Base-by-base conservation (phyloP, 2,888 invertebrate genomes). In the Cenopis cana region DNA sequence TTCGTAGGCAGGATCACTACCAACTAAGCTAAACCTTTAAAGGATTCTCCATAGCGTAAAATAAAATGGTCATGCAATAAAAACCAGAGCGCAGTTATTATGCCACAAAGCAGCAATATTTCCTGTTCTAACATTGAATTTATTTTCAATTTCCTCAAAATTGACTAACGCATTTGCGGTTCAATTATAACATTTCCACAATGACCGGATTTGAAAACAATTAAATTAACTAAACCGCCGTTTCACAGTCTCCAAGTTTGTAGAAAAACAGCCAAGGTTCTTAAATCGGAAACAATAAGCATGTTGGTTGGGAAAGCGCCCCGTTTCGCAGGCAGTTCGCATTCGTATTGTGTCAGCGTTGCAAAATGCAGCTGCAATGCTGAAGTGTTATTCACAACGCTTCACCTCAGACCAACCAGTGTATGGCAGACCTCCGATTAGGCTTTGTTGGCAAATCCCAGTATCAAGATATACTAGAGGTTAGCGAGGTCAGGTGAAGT, bases 221-320 rank as follows among this genome's bases (percentile, higher is more conserved):
- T n/a, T 49, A 20, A 49, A 65, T 61, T 49, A 52, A 61, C 54
- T 20, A 20, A 55, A 36, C 56, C 17, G 57, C 11, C 33, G 59
- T 52, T 64, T 54, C 38, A 56, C 50, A 62, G 52, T 41, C 33
- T 65, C 54, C 20, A 54, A 59, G 29, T 46, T 59, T 60, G 65
- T 66, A 20, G 65, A 65, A 46, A 69, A 69, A 68, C 41, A 60
- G 55, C 54, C 65, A 71, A 71, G 56, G 67, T 66, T 67, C 50
- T 61, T 66, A 60, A 71, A 71, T 71, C 61, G 67, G 67, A 71
- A 78, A 79, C 78, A 78, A 81, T 79, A 82, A 69, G 65, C 49
- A 59, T 67, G 67, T 61, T 61, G 61, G 81, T 85, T 85, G 78
- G 76, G 83, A 84, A 86, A 88, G 80, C 79, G 79, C 83, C 80